A percentile compares a stretch with the other conserved stretches of the same genome.
phyloP scores from a whole-genome alignment of 1,140 invertebrate genomes.

The Metopolophium dirhodum region DNA sequence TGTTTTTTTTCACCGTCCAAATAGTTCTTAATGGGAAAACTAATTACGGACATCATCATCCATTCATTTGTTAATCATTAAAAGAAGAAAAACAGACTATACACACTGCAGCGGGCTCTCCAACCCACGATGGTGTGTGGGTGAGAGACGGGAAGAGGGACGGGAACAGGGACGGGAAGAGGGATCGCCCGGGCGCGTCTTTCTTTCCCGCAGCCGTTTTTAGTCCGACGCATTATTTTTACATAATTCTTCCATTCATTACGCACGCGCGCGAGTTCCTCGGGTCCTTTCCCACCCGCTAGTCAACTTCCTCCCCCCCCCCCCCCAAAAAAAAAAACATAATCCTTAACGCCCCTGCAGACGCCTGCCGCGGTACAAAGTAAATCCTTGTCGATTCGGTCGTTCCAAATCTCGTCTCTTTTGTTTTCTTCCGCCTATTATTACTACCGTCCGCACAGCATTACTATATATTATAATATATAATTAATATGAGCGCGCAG shows the following conservation, averaged over 20 bases:
- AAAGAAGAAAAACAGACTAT: slow-evolving; percentile 24
- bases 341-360: not conserved
- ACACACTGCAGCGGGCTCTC: not conserved
- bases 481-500: not conserved
- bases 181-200: not conserved
- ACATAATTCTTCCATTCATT: slow-evolving; percentile 50
- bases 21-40: slow-evolving; percentile 47
- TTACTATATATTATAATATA: not conserved
- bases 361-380: not conserved
- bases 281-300: not conserved
- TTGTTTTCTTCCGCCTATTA: not conserved
- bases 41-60: slow-evolving; percentile 43
- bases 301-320: not conserved
- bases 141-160: not conserved
- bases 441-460: not conserved
- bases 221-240: slow-evolving; percentile 36
- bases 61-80: slow-evolving; percentile 41
- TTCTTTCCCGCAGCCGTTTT: not conserved
- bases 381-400: slow-evolving; percentile 36
- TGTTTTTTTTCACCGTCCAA: slow-evolving; percentile 15
- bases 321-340: not conserved
- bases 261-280: not conserved
- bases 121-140: not conserved
- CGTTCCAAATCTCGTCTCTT: not conserved
- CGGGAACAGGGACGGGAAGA: not conserved